Conservation (phyloP, 2,113 vertebrate genomes). For the Lamprotornis superbus region DNA sequence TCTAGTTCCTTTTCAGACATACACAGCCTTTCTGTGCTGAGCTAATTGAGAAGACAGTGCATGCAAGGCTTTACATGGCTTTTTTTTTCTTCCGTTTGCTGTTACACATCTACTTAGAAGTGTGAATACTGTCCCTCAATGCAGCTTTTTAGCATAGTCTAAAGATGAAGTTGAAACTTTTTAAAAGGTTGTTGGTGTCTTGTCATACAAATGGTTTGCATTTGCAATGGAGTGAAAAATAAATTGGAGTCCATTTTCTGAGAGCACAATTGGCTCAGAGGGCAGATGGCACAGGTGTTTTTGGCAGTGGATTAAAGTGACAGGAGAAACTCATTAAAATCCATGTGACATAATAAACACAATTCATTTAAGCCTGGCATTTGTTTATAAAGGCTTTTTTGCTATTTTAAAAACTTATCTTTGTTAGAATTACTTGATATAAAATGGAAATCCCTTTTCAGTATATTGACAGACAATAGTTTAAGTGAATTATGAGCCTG, state of each 20-base stretch:
- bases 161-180: not conserved
- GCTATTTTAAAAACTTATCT: not conserved
- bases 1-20: not conserved
- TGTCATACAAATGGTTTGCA: not conserved
- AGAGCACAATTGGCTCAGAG: not conserved
- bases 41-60: not conserved
- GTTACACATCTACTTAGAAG: not conserved
- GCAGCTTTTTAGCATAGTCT: not conserved
- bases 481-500: not conserved
- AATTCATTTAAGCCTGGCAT: not conserved
- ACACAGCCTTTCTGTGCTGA: not conserved
- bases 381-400: not conserved
- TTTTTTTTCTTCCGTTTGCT: not conserved
- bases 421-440: not conserved
- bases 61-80: not conserved
- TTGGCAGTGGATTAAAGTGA: slow-evolving; percentile 7
- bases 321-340: slow-evolving; percentile 18
- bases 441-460: not conserved
- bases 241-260: not conserved
- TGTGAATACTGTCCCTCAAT: accelerated
- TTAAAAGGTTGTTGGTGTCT: not conserved
- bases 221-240: not conserved
- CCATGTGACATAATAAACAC: not conserved
- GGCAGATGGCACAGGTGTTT: slow-evolving; percentile 10
- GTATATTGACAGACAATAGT: not conserved